Evolutionary conservation across 2,797 vertebrate species (phyloP).

Genomic region (Crenichthys baileyi): DNA sequence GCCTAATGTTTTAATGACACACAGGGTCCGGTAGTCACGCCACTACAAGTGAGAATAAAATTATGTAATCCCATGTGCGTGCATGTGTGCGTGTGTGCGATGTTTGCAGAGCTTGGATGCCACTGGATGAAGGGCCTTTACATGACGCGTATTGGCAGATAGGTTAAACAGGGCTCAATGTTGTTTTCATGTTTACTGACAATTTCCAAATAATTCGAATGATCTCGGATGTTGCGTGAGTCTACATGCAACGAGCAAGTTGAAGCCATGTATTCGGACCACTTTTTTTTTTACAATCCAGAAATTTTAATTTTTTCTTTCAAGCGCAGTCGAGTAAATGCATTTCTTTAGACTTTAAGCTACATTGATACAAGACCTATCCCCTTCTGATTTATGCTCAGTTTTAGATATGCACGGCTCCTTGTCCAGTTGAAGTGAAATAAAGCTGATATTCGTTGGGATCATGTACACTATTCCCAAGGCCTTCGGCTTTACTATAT

Average conservation of each 20-base stretch:
- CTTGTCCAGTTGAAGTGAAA: not conserved
- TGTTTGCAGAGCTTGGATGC: conserved; percentile 30
- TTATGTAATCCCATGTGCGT: conserved; percentile 64
- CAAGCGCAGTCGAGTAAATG: not conserved
- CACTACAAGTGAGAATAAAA: conserved; percentile 58
- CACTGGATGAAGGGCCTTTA: conserved; percentile 45
- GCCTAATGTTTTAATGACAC: conserved; percentile 32
- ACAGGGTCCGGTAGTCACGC: conserved; percentile 57
- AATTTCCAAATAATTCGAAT: conserved; percentile 5
- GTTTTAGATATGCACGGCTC: not conserved
- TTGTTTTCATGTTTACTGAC: conserved; percentile 20
- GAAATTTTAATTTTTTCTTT: not conserved
- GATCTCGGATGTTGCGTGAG: not conserved
- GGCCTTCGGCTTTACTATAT: too few relatives aligned
- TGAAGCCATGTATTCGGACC: not conserved
- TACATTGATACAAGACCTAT: not conserved
- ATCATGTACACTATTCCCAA: not conserved
- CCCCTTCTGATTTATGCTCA: not conserved
- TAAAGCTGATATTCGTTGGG: not conserved
- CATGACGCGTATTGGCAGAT: conserved; percentile 44
- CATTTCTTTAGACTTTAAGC: not conserved
- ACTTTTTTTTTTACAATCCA: not conserved
- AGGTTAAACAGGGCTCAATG: conserved; percentile 7
- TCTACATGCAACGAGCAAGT: not conserved
- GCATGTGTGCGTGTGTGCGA: conserved; percentile 27